phyloP scores from a whole-genome alignment of 2,113 vertebrate species.

The Turnix velox region DNA sequence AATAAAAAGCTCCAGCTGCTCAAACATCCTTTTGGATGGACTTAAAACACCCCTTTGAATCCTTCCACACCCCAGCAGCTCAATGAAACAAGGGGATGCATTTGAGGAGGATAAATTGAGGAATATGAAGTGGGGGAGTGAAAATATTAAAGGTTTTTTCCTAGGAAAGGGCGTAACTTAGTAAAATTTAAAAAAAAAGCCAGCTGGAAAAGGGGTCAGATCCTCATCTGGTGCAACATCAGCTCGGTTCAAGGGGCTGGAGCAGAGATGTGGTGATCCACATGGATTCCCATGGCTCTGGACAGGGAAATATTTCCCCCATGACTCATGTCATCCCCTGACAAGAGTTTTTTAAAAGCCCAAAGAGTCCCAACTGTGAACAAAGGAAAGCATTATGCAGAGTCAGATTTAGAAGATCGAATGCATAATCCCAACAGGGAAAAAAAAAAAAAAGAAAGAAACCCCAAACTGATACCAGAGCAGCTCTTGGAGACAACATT shows the following conservation, averaged over 20 bases:
- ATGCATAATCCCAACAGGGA: background rate
- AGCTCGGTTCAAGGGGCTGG: background rate
- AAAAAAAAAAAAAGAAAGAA: background rate
- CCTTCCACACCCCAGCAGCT: background rate
- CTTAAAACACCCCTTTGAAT: background rate
- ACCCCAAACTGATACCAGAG: background rate
- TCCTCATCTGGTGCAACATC: background rate
- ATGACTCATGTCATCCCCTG: slow-evolving; percentile 34
- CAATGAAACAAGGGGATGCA: background rate
- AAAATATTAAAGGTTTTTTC: background rate
- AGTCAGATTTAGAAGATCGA: background rate
- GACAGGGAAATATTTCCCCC: background rate
- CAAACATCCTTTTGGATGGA: background rate
- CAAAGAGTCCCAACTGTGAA: slow-evolving; percentile 19
- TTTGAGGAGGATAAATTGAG: background rate
- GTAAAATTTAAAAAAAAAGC: background rate
- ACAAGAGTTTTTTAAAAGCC: background rate
- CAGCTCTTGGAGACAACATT: background rate
- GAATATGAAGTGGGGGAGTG: background rate
- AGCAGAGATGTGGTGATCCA: background rate
- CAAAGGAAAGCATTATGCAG: slow-evolving; percentile 42
- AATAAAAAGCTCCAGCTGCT: background rate
- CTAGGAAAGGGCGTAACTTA: background rate
- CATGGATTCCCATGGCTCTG: background rate
- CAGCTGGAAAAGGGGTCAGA: background rate